phyloP scores from a whole-genome alignment of 2,797 vertebrate genomes.

The Prionace glauca region DNA sequence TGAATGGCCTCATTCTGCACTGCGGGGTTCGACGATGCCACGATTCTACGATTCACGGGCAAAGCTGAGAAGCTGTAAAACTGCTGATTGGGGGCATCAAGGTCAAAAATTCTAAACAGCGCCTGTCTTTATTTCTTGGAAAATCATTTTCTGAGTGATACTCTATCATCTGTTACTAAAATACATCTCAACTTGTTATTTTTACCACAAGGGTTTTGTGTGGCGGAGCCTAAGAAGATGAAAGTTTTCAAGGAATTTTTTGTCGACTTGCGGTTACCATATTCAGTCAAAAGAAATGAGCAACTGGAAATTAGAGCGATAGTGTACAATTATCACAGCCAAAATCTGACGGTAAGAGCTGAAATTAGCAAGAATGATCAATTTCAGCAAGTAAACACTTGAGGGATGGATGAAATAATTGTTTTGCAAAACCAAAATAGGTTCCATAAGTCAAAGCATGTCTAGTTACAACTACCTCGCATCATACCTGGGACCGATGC shows the following conservation, averaged over 20 bases:
- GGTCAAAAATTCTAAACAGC: neutral
- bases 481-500: no score
- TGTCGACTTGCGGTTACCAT: constrained; percentile 55
- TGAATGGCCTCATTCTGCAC: no score
- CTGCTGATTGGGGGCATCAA: neutral
- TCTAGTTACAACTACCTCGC: neutral
- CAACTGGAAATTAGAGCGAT: constrained; percentile 61
- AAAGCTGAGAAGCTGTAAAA: neutral
- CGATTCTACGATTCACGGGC: neutral
- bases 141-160: neutral
- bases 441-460: neutral
- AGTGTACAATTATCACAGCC: constrained; percentile 57
- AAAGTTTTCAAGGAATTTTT: constrained; percentile 59
- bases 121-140: neutral
- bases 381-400: neutral
- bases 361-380: no score
- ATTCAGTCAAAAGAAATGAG: constrained; percentile 58
- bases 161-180: neutral
- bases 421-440: neutral
- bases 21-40: no score
- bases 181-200: neutral
- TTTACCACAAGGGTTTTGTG: constrained; percentile 54
- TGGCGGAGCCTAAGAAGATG: constrained; percentile 55
- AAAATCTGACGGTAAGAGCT: constrained; percentile 49
- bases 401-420: neutral